Evolutionary conservation across 2,113 vertebrate genomes (phyloP).

Genomic region (Coptodon rendalli): DNA sequence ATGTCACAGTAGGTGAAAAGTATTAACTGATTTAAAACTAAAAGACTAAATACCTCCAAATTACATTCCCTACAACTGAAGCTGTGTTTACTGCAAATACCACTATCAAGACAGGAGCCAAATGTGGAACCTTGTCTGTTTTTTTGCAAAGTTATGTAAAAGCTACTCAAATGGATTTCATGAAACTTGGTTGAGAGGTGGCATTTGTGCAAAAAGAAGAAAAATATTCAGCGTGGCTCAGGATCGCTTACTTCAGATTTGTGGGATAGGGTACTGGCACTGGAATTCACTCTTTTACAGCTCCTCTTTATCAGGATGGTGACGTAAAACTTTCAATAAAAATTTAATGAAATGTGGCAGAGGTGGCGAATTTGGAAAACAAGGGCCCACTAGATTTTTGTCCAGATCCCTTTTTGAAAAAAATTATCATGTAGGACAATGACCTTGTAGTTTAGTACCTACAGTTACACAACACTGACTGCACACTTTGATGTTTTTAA

Average conservation of each 20-base stretch:
- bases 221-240: neutral
- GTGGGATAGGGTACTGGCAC: neutral
- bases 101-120: neutral
- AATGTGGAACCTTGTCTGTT: neutral
- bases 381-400: neutral
- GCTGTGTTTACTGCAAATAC: neutral
- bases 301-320: neutral
- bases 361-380: neutral
- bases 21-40: neutral
- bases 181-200: neutral
- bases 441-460: neutral
- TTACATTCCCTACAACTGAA: neutral
- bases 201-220: neutral
- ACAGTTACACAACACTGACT: neutral
- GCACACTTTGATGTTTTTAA: neutral
- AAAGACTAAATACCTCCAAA: neutral
- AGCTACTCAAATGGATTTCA: neutral
- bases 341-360: neutral
- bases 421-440: neutral
- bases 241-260: neutral
- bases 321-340: neutral
- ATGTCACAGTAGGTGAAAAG: neutral
- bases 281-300: neutral
- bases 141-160: neutral
- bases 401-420: neutral